Base-by-base conservation (phyloP, 2,113 vertebrate species). In the Synchiropus splendidus region DNA sequence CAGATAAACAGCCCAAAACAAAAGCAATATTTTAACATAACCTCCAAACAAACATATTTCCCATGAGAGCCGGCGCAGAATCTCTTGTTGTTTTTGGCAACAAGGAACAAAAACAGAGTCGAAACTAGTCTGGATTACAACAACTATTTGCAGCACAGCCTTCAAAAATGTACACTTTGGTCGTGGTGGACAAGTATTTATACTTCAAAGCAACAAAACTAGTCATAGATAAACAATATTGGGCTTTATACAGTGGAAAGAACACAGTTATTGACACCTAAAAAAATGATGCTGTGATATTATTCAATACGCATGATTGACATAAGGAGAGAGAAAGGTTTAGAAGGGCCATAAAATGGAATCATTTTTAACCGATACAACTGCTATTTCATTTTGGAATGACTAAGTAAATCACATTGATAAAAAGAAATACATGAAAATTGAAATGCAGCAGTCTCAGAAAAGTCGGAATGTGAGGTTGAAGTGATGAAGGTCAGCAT, bases 1-100 rank as follows among this genome's bases (percentile, higher is more conserved):
- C 16, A 52, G 21, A 52, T 51, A 55, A 59, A 64, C 45, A 58
- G 46, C 48, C 39, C 38, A 36, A 48, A 53, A 68, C 32, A 39
- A 51, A 45, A 50, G 17, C 13, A 37, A 35, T 13, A 35, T 51
- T 47, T 16, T 41, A 42, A 15, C 21, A 36, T 6, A 51, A 50
- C 16, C 12, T 14, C 34, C 32, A 52, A 49, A n/a, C 27, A 2
- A 46, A 36, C 17, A 8, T 2, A 6, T 35, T 21, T 39, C 38
- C n/a, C 31, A 15, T 42, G 2, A 45, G 16, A 49, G 6, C 40
- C 12, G 30, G 32, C 36, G 17, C 16, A 14, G 21, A 43, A 51
- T 34, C 16, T 11, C 14, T 1, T 12, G 10, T 10, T 31, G 52
- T 15, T 27, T 43, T n/a, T 39, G 12, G 41, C 18, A 37, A 41